These are phyloP conservation scores for Cairina moschata DNA, from an alignment of 2,113 vertebrate species.

Conservation along the genomic window DNA sequence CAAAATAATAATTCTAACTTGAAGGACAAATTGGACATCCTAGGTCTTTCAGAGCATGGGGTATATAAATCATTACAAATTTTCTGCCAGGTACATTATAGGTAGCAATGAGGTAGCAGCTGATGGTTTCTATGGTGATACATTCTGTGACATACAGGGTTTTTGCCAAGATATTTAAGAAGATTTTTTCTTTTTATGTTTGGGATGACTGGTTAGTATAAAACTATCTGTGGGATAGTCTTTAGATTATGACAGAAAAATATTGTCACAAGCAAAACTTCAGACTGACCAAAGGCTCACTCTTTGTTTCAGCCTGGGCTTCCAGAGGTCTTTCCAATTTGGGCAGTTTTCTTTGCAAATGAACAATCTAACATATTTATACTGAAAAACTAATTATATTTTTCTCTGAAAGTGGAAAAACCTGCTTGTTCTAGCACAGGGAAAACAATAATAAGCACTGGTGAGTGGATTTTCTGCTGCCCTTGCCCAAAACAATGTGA, in stretches of 20 bases:
- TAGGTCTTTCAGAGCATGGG: background rate
- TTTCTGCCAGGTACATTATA: background rate
- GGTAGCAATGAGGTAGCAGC: background rate
- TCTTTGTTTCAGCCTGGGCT: background rate
- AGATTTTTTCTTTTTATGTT: background rate
- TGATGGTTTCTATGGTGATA: background rate
- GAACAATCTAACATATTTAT: background rate
- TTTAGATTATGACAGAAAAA: background rate
- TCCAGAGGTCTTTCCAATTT: background rate
- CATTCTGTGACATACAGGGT: accelerated
- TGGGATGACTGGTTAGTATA: background rate
- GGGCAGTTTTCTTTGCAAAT: background rate
- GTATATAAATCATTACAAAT: background rate
- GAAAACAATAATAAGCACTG: background rate
- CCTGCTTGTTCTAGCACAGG: background rate
- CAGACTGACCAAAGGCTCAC: background rate
- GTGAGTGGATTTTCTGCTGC: background rate
- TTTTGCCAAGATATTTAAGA: background rate
- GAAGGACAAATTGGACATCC: background rate
- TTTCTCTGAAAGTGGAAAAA: background rate
- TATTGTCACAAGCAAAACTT: background rate
- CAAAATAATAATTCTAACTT: background rate
- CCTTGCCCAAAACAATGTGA: background rate
- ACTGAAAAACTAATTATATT: background rate
- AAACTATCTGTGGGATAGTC: background rate